Base-by-base conservation (phyloP, 2,888 invertebrate genomes). In the Campaea margaritaria region DNA sequence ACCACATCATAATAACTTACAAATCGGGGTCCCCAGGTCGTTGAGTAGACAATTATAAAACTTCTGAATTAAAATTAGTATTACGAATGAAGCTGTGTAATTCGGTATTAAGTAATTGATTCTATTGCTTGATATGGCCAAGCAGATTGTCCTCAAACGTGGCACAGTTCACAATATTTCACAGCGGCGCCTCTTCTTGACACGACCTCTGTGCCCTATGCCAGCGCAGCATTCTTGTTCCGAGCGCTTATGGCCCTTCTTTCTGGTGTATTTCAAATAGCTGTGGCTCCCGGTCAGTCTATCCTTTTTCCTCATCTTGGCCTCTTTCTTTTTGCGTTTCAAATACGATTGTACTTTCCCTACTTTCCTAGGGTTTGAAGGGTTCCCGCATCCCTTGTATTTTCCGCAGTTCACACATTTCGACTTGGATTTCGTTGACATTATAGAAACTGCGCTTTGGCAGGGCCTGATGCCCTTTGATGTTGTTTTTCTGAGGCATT, bases 381-480 rank as follows among this genome's bases (percentile, higher is more conserved):
- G 31, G 31, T 31, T 31, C 31, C 31, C 8, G 0, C 59, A 56
- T 27, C 74, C 62, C 61, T 73, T 78, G 52, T 69, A 79, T 70
- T 80, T 86, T 10, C 82, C 79, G 57, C 91, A 89, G 15, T 64
- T 74, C 9, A 59, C 50, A 65, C 90, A 91, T 65, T 58, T 70
- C n/a, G 79, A n/a, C 59, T 69, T 85, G 0, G 87, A 81, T 61
- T 74, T 80, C 2, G 87, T 86, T 11, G 83, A 66, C 83, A 91
- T 79, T 16, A 91, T 89, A 12, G 91, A 91, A 0, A 80, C 82
- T 1, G 91, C 91, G 64, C 91, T 91, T 48, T 56, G 76, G 66
- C 91, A 91, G 4, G 86, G 89, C 52, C 61, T 77, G 58, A 82
- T 59, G 28, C 80, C 79, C 62, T 86, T 89, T 13, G 81, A 82